Evolutionary conservation across 2,888 invertebrate genomes (phyloP).

Genomic region (Apodemia duryi): DNA sequence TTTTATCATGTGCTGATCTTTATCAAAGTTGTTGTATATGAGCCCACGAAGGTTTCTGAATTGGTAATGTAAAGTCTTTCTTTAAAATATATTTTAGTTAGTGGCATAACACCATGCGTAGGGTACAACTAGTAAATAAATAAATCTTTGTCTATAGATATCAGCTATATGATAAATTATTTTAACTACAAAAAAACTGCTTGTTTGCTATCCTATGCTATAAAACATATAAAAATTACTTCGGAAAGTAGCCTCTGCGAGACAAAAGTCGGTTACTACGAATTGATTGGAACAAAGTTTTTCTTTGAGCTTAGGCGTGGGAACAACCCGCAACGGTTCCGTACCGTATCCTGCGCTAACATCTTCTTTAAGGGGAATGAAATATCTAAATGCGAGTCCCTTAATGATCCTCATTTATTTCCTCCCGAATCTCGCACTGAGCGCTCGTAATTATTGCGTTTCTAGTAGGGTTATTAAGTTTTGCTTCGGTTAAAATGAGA

Average conservation of each 20-base stretch:
- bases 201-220: too few species aligned
- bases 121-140: too few species aligned
- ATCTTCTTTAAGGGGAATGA: constrained; percentile 75
- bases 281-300: constrained; percentile 16
- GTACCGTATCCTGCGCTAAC: constrained; percentile 52
- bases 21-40: too few species aligned
- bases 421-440: constrained; percentile 73
- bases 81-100: too few species aligned
- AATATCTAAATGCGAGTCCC: constrained; percentile 75
- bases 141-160: too few species aligned
- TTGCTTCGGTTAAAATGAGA: constrained; percentile 76
- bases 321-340: constrained; percentile 55
- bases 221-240: too few species aligned
- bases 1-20: too few species aligned
- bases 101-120: too few species aligned
- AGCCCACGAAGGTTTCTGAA: too few species aligned
- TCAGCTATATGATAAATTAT: too few species aligned
- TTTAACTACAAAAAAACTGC: too few species aligned
- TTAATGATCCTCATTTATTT: constrained; percentile 77
- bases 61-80: too few species aligned
- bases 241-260: constrained; percentile 18
- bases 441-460: constrained; percentile 74
- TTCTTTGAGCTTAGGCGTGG: constrained; percentile 58
- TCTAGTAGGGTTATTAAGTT: constrained; percentile 76
- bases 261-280: neutral